phyloP scores from a whole-genome alignment of 2,113 vertebrate genomes.

The Merops nubicus region DNA sequence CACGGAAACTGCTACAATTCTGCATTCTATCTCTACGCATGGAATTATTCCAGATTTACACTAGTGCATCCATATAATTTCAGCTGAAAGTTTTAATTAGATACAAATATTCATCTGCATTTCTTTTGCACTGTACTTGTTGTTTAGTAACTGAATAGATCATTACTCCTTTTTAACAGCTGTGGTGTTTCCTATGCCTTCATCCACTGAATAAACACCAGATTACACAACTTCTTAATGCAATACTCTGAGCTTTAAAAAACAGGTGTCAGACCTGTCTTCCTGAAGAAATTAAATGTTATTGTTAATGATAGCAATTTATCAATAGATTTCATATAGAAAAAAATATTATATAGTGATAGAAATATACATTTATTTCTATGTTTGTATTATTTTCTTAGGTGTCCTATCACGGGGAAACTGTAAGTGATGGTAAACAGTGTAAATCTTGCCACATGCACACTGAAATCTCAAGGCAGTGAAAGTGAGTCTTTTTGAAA shows the following conservation, averaged over 20 bases:
- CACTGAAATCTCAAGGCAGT: neutral
- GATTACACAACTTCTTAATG: neutral
- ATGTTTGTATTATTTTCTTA: neutral
- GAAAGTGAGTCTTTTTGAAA: neutral
- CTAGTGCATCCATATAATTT: neutral
- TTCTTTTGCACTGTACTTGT: neutral
- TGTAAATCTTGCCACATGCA: neutral
- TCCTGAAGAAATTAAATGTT: neutral
- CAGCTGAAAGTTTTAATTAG: neutral
- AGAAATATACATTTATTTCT: neutral
- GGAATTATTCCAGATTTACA: neutral
- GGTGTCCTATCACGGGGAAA: neutral
- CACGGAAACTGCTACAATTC: neutral
- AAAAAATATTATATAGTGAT: neutral
- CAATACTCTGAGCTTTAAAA: neutral
- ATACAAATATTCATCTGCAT: neutral
- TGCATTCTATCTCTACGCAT: neutral
- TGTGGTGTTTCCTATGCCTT: neutral
- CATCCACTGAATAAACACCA: neutral
- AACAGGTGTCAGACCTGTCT: neutral
- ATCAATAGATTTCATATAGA: neutral
- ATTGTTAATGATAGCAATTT: neutral
- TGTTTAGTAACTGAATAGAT: neutral
- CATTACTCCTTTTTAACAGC: neutral
- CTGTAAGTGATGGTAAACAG: neutral